These are phyloP conservation scores for Drosophila sordidapex DNA, from an alignment of 2,888 invertebrate species.

Conservation along the genomic window DNA sequence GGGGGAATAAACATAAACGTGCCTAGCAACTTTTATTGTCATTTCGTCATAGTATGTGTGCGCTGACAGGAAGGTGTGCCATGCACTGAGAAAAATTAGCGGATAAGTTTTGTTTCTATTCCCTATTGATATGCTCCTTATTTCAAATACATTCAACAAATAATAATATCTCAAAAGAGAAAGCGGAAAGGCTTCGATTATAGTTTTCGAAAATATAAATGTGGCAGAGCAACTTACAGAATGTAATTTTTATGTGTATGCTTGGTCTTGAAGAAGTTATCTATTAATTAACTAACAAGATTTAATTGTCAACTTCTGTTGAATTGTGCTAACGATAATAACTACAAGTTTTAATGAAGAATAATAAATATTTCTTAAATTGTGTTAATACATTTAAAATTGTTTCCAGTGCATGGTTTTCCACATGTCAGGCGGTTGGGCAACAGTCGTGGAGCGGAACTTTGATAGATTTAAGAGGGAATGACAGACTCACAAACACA, in stretches of 20 bases:
- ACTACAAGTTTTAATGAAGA: not conserved
- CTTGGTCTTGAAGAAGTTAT: not conserved
- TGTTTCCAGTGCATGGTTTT: conserved; percentile 22
- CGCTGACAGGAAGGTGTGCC: conserved; percentile 37
- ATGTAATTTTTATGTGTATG: not conserved
- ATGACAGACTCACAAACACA: conserved; percentile 25
- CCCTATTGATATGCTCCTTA: not conserved
- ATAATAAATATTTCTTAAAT: not conserved
- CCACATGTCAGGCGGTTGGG: not conserved
- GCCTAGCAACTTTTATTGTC: conserved; percentile 66
- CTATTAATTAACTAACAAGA: not conserved
- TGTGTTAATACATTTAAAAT: not conserved
- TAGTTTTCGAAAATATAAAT: not conserved
- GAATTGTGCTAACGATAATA: not conserved
- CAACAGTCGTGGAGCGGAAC: conserved; percentile 49
- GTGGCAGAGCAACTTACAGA: not conserved
- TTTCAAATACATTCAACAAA: not conserved
- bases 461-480: conserved; percentile 50
- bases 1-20: conserved; percentile 65
- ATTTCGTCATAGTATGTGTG: conserved; percentile 20
- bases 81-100: conserved; percentile 24
- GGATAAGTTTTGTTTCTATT: not conserved
- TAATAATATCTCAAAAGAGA: not conserved
- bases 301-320: not conserved
- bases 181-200: not conserved